Evolutionary conservation across 53 echinoderm and acorn worm species (phyloP), one percentile per base, ranked within the genome.

Genomic region (Holothuria leucospilota): DNA sequence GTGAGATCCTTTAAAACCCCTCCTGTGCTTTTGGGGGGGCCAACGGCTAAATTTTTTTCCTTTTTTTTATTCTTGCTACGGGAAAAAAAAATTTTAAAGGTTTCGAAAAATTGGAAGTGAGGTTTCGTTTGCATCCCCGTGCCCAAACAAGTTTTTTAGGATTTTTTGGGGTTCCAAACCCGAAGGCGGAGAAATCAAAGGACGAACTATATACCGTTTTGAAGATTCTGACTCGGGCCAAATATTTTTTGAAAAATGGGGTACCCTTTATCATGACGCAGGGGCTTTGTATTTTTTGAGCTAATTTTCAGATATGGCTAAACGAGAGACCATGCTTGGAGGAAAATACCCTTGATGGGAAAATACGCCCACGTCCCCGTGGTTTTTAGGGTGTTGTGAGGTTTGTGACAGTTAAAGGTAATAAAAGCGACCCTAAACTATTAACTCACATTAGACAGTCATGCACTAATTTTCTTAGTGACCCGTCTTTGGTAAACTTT

Each of bases 251-350:
- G 67, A 78, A 39, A 68, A 72, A 39, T 91, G 88, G 90, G 73
- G 79, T 88, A 72, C 30, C 71, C 86, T 3, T 93, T 16, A 59
- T 82, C 1, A 87, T 63, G 83, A 71, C 39, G 90, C 90, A 27
- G 86, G 93, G 53, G 93, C 59, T 88, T 84, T 75, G 85, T 83
- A 8, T 93, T 60, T 29, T 30, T 92, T n/a, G 49, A 26, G 41
- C 58, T 82, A 52, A 64, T 21, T 61, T 91, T 10, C 88, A 90
- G 64, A 53, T 94, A 39, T 88, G 86, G 86, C 49, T 91, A 11
- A 81, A 53, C 16, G 91, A 91, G 41, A 91, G 88, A 88, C 40
- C 64, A 38, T 91, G 91, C 71, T 52, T 86, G 21, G 77, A 86
- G 21, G 84, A 93, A 66, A 85, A 85, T 34, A 51, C 71, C 39